Percentiles rank a stretch among this genome's conserved stretches.
Evolutionary conservation across 1,140 invertebrate species (phyloP).

Genomic region (Drosophila tani): DNA sequence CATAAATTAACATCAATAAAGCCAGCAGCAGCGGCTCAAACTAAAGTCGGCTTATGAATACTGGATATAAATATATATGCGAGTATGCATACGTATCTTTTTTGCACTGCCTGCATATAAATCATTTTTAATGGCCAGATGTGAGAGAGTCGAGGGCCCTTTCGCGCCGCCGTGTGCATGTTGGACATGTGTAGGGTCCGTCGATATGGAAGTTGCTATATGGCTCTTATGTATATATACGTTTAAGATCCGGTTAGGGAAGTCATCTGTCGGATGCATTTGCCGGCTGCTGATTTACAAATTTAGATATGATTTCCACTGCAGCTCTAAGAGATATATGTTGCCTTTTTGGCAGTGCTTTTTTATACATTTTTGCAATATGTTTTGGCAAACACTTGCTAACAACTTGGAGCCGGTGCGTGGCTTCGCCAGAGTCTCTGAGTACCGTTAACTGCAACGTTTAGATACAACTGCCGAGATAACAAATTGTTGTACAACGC

Average conservation of each 20-base stretch:
- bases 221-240: background rate
- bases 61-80: conserved; percentile 34
- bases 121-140: conserved; percentile 72
- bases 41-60: conserved; percentile 73
- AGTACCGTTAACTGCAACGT: conserved; percentile 76
- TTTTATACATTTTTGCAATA: conserved; percentile 42
- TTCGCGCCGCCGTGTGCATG: conserved; percentile 32
- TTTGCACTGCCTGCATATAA: conserved; percentile 54
- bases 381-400: conserved; percentile 70
- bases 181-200: conserved; percentile 33
- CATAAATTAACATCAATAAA: conserved; percentile 81
- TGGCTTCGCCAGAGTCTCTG: conserved; percentile 40
- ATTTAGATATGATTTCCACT: conserved; percentile 35
- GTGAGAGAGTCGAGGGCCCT: conserved; percentile 38
- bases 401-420: conserved; percentile 55
- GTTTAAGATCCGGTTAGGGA: conserved; percentile 12
- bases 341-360: conserved; percentile 61
- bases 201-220: conserved; percentile 16
- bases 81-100: conserved; percentile 56
- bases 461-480: conserved; percentile 74
- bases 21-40: conserved; percentile 53
- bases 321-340: conserved; percentile 17
- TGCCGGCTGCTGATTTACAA: conserved; percentile 35
- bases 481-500: conserved; percentile 76
- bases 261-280: conserved; percentile 41